Evolutionary conservation across 2,888 invertebrate genomes (phyloP).

Genomic region (Crepidodera aurea): DNA sequence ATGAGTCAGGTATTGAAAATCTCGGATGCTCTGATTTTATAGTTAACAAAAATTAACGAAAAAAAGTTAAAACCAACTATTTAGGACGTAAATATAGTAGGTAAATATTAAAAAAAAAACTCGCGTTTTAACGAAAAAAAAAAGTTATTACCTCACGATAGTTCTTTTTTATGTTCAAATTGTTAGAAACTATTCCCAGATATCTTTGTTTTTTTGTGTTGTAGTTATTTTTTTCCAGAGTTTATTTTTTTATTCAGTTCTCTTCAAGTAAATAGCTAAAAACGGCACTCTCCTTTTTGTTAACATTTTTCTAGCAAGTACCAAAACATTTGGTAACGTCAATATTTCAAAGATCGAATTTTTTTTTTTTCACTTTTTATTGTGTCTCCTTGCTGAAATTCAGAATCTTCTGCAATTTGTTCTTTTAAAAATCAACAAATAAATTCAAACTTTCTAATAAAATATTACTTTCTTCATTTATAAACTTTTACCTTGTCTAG

Average conservation of each 20-base stretch:
- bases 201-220: slow-evolving; percentile 16
- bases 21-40: slow-evolving; percentile 14
- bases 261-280: background rate
- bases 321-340: background rate
- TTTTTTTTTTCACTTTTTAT: background rate
- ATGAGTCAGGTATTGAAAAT: slow-evolving; percentile 18
- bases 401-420: background rate
- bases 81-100: slow-evolving; percentile 24
- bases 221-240: slow-evolving; percentile 21
- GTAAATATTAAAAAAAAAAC: slow-evolving; percentile 12
- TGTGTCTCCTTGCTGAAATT: background rate
- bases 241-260: slow-evolving; percentile 21
- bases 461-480: no score
- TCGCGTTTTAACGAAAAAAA: slow-evolving; percentile 26
- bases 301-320: background rate
- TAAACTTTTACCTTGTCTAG: no score
- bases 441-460: no score
- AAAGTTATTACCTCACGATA: slow-evolving; percentile 29
- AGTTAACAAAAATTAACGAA: slow-evolving; percentile 22
- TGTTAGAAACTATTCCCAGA: slow-evolving; percentile 21
- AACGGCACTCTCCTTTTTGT: no score
- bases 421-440: background rate
- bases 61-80: slow-evolving; percentile 22
- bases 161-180: slow-evolving; percentile 25
- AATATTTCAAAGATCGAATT: background rate